Evolutionary conservation across 2,888 invertebrate species (phyloP).

Genomic region (Rhamphomyia laevipes): DNA sequence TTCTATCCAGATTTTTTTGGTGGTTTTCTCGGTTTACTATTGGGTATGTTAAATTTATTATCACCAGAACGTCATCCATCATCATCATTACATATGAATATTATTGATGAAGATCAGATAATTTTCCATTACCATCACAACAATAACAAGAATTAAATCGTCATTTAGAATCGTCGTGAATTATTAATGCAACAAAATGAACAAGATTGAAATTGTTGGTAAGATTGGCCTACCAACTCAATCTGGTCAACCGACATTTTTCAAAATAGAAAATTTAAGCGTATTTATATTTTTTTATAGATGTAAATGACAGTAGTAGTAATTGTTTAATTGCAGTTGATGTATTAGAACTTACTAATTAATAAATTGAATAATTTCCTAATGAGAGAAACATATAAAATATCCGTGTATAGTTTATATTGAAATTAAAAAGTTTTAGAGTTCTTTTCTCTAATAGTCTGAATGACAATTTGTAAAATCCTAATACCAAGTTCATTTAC

Average conservation of each 20-base stretch:
- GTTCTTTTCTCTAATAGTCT: no score
- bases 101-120: conserved; percentile 55
- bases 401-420: no score
- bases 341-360: no score
- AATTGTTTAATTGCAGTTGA: no score
- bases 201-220: conserved; percentile 54
- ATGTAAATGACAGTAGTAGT: no score
- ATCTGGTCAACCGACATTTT: conserved; percentile 3
- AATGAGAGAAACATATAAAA: no score
- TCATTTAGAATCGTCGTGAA: conserved; percentile 46
- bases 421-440: no score
- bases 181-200: conserved; percentile 62
- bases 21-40: conserved; percentile 65
- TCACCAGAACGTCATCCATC: conserved; percentile 62
- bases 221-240: conserved; percentile 36
- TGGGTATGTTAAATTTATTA: conserved; percentile 73
- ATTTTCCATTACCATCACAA: conserved; percentile 40
- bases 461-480: no score
- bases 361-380: no score
- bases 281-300: no score
- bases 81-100: conserved; percentile 41
- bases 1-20: conserved; percentile 75
- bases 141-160: conserved; percentile 47
- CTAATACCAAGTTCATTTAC: no score
- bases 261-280: conserved; percentile 6